Evolutionary conservation across 1,140 invertebrate genomes (phyloP), one percentile per base, ranked within the genome.

Genomic region (Proctacanthus coquilletti): DNA sequence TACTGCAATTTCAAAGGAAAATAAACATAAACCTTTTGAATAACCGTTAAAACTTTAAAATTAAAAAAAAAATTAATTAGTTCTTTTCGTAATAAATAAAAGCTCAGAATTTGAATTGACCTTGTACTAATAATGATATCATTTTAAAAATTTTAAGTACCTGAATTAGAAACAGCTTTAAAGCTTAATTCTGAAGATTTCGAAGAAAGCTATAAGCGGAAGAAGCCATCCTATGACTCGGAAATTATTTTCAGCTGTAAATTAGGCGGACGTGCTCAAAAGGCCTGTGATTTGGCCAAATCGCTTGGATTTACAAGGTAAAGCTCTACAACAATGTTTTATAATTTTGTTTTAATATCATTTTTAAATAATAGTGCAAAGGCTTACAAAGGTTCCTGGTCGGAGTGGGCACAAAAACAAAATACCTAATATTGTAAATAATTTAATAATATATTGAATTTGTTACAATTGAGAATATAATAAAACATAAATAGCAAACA

Each of bases 331-430:
- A n/a, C n/a, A n/a, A n/a, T n/a, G n/a, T n/a, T n/a, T n/a, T n/a
- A n/a, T n/a, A n/a, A n/a, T n/a, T n/a, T n/a, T n/a, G 29, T 18
- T 29, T 9, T 14, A 18, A 18, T 13, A 18, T 17, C 13, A n/a
- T n/a, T n/a, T 41, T 44, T 33, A 30, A 25, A 25, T 39, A 34
- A 39, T 65, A 94, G 89, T 80, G 68, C 67, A 77, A 62, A 84
- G 75, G 66, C 86, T 72, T 61, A 94, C 86, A 47, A 85, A 76
- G 68, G 91, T 80, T 72, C 88, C 79, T 69, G 89, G 84, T 63
- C 80, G 72, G 48, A 85, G 72, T 63, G 88, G 68, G 57, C 59
- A 18, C 53, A 57, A 21, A 65, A 53, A 45, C 51, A 64, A 33
- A 18, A 38, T 37, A 14, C 34, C 14, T 20, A 40, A 21, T 15